Evolutionary conservation across 2,113 vertebrate species (phyloP).

Genomic region (Aptenodytes patagonicus): DNA sequence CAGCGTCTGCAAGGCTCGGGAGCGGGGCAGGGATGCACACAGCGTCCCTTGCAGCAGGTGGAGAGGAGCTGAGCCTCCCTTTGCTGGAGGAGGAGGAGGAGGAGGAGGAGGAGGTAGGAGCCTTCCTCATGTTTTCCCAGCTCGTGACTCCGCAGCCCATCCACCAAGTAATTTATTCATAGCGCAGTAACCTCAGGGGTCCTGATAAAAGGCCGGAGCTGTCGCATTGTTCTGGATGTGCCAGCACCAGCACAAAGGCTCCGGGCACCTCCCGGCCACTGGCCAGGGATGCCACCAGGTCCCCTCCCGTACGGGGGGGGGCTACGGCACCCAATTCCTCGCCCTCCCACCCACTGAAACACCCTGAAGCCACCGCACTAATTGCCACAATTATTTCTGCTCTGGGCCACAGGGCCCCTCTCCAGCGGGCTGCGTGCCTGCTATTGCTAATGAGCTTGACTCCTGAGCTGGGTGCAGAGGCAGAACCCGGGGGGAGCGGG

Average conservation of each 20-base stretch:
- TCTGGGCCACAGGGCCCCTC: not conserved
- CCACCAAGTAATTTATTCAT: not conserved
- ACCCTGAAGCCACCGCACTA: not conserved
- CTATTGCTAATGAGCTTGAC: not conserved
- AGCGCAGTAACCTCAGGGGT: not conserved
- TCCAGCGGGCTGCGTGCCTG: not conserved
- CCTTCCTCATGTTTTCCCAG: not conserved
- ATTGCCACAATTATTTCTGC: not conserved
- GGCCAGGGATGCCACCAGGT: not conserved
- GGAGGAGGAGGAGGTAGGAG: not conserved
- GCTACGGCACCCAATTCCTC: accelerated
- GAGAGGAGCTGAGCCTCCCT: not conserved
- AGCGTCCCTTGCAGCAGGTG: accelerated
- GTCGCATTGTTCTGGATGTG: not conserved
- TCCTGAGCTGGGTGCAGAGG: not conserved
- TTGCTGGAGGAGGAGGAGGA: not conserved
- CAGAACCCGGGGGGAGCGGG: not conserved
- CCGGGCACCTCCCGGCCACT: not conserved
- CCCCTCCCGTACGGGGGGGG: not conserved
- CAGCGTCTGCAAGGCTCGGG: not conserved
- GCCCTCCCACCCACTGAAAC: not conserved
- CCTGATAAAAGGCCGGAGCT: not conserved
- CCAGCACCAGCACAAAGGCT: not conserved
- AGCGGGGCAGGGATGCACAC: not conserved
- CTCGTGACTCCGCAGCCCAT: not conserved